Evolutionary conservation across 2,888 invertebrate species (phyloP).

Genomic region (Lasioglossum morio): DNA sequence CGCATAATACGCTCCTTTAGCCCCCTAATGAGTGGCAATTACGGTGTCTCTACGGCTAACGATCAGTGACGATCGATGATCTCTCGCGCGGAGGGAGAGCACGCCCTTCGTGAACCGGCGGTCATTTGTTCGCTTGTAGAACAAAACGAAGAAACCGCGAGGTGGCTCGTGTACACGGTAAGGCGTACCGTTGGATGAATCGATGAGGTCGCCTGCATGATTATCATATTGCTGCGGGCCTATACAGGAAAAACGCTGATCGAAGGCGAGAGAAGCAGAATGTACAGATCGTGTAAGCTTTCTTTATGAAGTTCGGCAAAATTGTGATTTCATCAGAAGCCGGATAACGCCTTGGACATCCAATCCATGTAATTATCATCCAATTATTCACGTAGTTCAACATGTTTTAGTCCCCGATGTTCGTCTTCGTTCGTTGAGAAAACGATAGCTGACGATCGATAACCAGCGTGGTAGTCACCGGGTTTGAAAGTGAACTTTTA

Average conservation of each 20-base stretch:
- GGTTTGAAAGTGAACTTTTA: too few species aligned
- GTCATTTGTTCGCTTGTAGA: constrained; percentile 68
- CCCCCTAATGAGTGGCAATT: constrained; percentile 78
- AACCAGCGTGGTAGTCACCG: too few species aligned
- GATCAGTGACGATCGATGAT: constrained; percentile 77
- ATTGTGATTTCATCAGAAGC: neutral
- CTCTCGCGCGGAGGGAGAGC: constrained; percentile 64
- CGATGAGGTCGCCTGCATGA: constrained; percentile 59
- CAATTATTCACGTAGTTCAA: neutral
- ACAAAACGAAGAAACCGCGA: constrained; percentile 68
- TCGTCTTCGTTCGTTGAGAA: neutral
- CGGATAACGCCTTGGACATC: too few species aligned
- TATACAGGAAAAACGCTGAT: constrained; percentile 30
- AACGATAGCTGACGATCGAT: neutral
- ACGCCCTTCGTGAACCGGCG: constrained; percentile 73
- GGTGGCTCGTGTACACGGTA: constrained; percentile 42
- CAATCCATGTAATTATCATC: too few species aligned
- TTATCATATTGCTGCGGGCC: constrained; percentile 8
- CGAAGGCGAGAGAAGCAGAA: constrained; percentile 49
- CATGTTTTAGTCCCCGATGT: neutral
- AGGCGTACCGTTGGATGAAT: constrained; percentile 56
- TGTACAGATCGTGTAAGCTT: neutral
- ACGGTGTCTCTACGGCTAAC: constrained; percentile 75
- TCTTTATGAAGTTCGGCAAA: neutral
- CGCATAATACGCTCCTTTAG: constrained; percentile 76